These are phyloP conservation scores for Campoplex capitator DNA, from an alignment of 2,888 invertebrate genomes.

Conservation along the genomic window DNA sequence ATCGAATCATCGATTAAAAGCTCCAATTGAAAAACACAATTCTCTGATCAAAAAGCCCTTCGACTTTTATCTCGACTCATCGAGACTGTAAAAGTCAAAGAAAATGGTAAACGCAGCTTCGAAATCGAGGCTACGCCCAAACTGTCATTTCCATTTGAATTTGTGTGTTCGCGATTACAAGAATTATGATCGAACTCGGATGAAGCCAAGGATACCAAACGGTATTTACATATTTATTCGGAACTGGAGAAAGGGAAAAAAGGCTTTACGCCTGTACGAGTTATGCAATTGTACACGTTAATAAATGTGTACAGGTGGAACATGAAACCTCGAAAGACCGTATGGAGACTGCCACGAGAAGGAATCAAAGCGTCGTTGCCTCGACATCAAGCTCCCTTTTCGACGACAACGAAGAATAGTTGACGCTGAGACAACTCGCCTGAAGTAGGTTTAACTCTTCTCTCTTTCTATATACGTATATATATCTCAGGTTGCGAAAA, in stretches of 20 bases:
- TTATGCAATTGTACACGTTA: neutral
- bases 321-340: constrained; percentile 21
- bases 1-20: too few relatives aligned
- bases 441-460: neutral
- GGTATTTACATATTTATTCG: constrained; percentile 8
- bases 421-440: neutral
- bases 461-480: constrained; percentile 12
- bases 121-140: neutral
- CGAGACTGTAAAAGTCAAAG: too few relatives aligned
- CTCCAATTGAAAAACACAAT: too few relatives aligned
- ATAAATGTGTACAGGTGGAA: constrained; percentile 16
- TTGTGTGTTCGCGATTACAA: neutral
- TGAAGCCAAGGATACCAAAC: neutral
- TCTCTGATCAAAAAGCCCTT: too few relatives aligned
- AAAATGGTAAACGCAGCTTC: too few relatives aligned
- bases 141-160: neutral
- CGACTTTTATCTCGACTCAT: too few relatives aligned
- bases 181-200: neutral
- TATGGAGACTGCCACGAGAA: constrained; percentile 21
- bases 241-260: constrained; percentile 12
- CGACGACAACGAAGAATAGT: constrained; percentile 22
- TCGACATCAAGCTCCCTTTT: constrained; percentile 35
- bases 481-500: constrained; percentile 48
- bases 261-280: neutral
- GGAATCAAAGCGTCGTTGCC: constrained; percentile 53